Evolutionary conservation across 92 coral and sea anemone genomes (phyloP).

Genomic region (Zoanthus solanderi): DNA sequence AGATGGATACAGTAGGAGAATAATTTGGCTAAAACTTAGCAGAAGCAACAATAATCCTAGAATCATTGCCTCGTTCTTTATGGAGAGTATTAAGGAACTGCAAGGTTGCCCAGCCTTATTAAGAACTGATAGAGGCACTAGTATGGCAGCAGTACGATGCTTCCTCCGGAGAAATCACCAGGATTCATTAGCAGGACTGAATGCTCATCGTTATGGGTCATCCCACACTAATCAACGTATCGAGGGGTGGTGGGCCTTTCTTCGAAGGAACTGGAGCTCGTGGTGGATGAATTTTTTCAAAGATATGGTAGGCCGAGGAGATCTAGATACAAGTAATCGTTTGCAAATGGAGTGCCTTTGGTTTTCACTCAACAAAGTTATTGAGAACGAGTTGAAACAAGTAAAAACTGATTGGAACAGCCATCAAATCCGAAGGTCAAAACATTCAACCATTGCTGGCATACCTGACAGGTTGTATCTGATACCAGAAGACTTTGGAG

Average conservation of each 20-base stretch:
- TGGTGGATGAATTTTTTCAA: slow-evolving; percentile 46
- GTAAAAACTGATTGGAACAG: slow-evolving; percentile 38
- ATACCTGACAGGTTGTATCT: slow-evolving; percentile 43
- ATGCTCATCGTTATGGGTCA: slow-evolving; percentile 45
- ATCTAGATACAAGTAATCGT: slow-evolving; percentile 31
- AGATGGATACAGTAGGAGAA: no score
- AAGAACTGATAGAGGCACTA: slow-evolving; percentile 50
- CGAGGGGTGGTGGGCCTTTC: slow-evolving; percentile 48
- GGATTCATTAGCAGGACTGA: slow-evolving; percentile 54
- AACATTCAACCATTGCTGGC: slow-evolving; percentile 49
- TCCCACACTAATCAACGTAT: slow-evolving; percentile 53
- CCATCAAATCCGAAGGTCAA: slow-evolving; percentile 30
- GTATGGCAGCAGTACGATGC: slow-evolving; percentile 26
- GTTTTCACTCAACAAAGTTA: slow-evolving; percentile 43
- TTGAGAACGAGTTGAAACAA: slow-evolving; percentile 45
- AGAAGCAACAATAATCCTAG: slow-evolving; percentile 46
- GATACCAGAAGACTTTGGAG: slow-evolving; percentile 46
- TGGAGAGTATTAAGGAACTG: slow-evolving; percentile 26
- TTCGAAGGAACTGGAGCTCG: slow-evolving; percentile 34
- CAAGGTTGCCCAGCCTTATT: slow-evolving; percentile 58
- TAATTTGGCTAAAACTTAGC: slow-evolving; percentile 22
- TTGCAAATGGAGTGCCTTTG: slow-evolving; percentile 51
- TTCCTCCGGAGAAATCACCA: slow-evolving; percentile 8
- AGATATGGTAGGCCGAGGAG: neutral
- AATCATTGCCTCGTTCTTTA: slow-evolving; percentile 21